Conservation (phyloP, 2,797 vertebrate genomes). For the Paedocypris micromegethes region DNA sequence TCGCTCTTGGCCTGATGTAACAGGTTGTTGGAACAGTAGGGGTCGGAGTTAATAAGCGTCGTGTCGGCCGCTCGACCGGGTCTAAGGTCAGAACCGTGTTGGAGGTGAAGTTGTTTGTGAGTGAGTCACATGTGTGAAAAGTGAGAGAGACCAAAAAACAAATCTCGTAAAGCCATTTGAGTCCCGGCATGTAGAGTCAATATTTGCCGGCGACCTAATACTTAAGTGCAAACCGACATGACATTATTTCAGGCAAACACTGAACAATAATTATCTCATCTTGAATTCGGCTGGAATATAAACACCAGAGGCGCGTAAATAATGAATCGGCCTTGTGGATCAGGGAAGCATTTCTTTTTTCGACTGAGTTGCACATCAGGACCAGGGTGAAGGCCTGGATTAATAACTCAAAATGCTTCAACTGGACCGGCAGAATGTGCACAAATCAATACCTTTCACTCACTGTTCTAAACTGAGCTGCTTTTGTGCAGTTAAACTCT, state of each 20-base stretch:
- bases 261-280: slow-evolving; percentile 23
- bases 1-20: slow-evolving; percentile 1
- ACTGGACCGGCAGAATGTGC: background rate
- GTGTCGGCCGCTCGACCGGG: slow-evolving; percentile 7
- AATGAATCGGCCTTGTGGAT: background rate
- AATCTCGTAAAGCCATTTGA: slow-evolving; percentile 9
- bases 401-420: background rate
- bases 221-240: slow-evolving; percentile 21
- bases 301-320: slow-evolving; percentile 3
- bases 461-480: slow-evolving; percentile 12
- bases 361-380: background rate
- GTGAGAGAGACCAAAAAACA: background rate
- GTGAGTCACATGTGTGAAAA: slow-evolving; percentile 1
- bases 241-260: slow-evolving; percentile 21
- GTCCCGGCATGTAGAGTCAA: slow-evolving; percentile 11
- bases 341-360: too few species aligned
- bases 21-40: slow-evolving; percentile 25
- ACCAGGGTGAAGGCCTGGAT: background rate
- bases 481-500: slow-evolving; percentile 22
- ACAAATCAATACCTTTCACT: slow-evolving; percentile 18
- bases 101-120: slow-evolving; percentile 3
- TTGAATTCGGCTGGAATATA: slow-evolving; percentile 5
- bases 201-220: slow-evolving; percentile 22
- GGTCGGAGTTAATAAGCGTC: slow-evolving; percentile 12
- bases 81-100: slow-evolving; percentile 22